These are phyloP conservation scores for Aulostomus chinensis DNA, from an alignment of 2,797 vertebrate species.

Conservation along the genomic window DNA sequence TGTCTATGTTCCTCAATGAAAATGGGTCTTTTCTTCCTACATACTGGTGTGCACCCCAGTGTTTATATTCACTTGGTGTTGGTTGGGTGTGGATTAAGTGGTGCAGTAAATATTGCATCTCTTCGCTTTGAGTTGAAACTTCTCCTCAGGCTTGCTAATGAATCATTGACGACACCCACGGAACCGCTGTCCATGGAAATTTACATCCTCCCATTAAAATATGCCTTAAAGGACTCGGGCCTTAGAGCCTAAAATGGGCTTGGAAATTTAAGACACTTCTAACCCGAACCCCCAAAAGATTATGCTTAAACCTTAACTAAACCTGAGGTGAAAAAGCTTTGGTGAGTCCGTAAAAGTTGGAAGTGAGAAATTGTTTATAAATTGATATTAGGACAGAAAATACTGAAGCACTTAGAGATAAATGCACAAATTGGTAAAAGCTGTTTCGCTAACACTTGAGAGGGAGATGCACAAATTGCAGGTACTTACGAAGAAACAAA, in stretches of 20 bases:
- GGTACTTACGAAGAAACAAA: no score
- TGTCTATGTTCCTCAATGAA: no score
- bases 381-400: conserved; percentile 40
- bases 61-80: no score
- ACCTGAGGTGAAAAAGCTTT: conserved; percentile 18
- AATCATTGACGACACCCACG: conserved; percentile 65
- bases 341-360: neutral
- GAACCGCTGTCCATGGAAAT: conserved; percentile 63
- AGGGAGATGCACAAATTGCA: no score
- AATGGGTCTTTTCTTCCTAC: no score
- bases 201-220: conserved; percentile 72
- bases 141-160: conserved; percentile 52
- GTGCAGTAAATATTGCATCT: conserved; percentile 48
- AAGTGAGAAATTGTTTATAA: conserved; percentile 36
- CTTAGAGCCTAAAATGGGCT: conserved; percentile 33
- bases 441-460: no score
- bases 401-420: no score
- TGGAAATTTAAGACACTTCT: conserved; percentile 34
- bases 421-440: no score
- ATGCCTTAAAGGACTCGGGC: conserved; percentile 49
- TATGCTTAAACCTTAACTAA: conserved; percentile 14
- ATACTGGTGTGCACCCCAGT: no score
- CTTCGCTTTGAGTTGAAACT: conserved; percentile 12
- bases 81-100: conserved; percentile 29
- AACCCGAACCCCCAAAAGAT: conserved; percentile 36